Conservation (phyloP, 2,888 invertebrate genomes). For the Microctonus brassicae region DNA sequence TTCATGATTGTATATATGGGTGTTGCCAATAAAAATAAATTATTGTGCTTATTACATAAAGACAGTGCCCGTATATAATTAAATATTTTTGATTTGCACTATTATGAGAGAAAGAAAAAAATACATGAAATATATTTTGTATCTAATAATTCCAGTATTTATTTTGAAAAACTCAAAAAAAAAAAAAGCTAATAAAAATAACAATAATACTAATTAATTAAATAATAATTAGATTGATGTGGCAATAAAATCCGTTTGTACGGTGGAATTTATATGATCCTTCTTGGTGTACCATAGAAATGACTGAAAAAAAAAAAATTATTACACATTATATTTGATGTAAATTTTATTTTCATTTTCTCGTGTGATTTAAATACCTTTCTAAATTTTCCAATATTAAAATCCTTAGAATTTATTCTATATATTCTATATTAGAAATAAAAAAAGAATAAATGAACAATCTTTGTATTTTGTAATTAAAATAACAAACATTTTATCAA, state of each 20-base stretch:
- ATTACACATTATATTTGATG: constrained; percentile 24
- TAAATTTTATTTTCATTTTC: constrained; percentile 30
- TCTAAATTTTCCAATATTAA: neutral
- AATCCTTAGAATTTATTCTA: neutral
- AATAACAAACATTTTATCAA: neutral
- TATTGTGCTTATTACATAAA: constrained; percentile 9
- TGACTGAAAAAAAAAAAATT: constrained; percentile 31
- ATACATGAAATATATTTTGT: neutral
- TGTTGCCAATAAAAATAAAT: constrained; percentile 18
- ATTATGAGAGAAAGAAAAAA: neutral
- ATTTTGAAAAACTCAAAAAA: too few species aligned
- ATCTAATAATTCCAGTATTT: neutral
- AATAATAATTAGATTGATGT: constrained; percentile 1
- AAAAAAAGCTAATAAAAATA: neutral
- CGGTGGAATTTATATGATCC: constrained; percentile 14
- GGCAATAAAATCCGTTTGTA: constrained; percentile 22
- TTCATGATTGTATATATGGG: constrained; percentile 2
- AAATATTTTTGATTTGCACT: neutral
- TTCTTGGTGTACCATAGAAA: constrained; percentile 30
- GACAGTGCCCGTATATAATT: neutral
- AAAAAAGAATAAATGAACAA: neutral
- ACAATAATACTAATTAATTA: neutral
- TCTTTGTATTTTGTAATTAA: neutral
- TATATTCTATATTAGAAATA: neutral
- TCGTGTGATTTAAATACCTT: neutral